Conservation (phyloP, 2,113 vertebrate genomes). For the Callopanchax toddi region DNA sequence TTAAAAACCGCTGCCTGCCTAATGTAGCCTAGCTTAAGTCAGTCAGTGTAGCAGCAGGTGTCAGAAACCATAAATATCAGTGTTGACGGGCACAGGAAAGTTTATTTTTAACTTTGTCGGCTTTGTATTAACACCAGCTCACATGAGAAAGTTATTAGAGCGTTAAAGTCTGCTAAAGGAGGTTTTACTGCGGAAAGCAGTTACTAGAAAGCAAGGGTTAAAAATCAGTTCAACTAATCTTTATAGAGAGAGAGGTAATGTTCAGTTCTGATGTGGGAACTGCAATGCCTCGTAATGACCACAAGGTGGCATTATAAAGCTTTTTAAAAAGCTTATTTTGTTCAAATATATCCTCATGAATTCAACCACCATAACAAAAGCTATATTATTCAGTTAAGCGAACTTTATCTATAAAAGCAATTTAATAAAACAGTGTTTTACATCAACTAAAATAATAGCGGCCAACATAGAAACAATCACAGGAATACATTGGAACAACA, state of each 20-base stretch:
- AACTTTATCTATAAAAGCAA: no score
- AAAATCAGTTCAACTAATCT: no score
- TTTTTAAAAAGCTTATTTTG: neutral
- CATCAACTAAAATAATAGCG: no score
- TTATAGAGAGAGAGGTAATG: no score
- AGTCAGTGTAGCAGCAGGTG: neutral
- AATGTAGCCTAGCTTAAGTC: neutral
- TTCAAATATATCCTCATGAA: neutral
- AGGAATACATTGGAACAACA: no score
- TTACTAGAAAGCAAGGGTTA: neutral
- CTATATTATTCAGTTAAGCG: no score
- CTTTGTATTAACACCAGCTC: neutral
- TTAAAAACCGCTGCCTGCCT: no score
- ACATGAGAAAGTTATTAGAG: neutral
- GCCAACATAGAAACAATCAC: no score
- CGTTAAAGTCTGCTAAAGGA: neutral
- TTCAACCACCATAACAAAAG: no score
- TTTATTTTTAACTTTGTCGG: neutral
- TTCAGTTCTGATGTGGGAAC: neutral
- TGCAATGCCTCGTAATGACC: constrained; percentile 5
- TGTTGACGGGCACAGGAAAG: neutral
- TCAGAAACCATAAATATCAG: neutral
- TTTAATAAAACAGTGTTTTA: no score
- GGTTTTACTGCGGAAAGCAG: neutral
- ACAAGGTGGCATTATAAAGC: constrained; percentile 14